Evolutionary conservation across 2,888 invertebrate genomes (phyloP), one percentile per base, ranked within the genome.

Genomic region (Cremastinae sp.): DNA sequence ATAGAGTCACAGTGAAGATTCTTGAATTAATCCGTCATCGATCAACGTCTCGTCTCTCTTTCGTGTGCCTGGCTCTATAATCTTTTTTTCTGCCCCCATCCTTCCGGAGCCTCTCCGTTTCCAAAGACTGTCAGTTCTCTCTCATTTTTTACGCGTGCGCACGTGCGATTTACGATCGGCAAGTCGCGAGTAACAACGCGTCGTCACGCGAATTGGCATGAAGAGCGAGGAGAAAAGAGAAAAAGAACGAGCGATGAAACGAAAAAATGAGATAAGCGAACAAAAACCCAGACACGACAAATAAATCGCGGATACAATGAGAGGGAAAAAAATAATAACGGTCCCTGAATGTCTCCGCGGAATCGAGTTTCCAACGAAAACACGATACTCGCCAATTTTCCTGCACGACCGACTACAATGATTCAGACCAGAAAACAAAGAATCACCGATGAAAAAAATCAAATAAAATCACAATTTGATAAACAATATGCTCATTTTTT

Each of bases 1-100:
- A 71, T 64, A 79, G 78, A 72, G 28, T 28, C 28, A 28, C 28
- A 28, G 28, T 5, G 61, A 51, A 54, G 54, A 68, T 69, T 58
- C 54, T 16, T 43, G 73, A 79, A 80, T 79, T 79, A 79, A 80
- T 78, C 74, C 34, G 36, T 72, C 78, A 75, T 80, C 75, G 74
- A 80, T 80, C 71, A 74, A 49, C 45, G 74, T 65, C 65, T 45
- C 18, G 43, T 20, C 54, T 62, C 64, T 28, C 68, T 64, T 41
- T 47, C 45, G 49, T 54, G 53, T 54, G 53, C 53, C 28, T 53
- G 61, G 28, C 62, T 28, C 18, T 41, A 53, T 10, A 22, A 53
- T 53, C 18, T 36, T 54, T 18, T 65, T 49, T 62, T 14, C 41
- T 43, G 8, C 9, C 16, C 22, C 38, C 38, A 38, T 34, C 14